Conservation (phyloP, 2,888 invertebrate genomes). For the Caenorhabditis angaria region DNA sequence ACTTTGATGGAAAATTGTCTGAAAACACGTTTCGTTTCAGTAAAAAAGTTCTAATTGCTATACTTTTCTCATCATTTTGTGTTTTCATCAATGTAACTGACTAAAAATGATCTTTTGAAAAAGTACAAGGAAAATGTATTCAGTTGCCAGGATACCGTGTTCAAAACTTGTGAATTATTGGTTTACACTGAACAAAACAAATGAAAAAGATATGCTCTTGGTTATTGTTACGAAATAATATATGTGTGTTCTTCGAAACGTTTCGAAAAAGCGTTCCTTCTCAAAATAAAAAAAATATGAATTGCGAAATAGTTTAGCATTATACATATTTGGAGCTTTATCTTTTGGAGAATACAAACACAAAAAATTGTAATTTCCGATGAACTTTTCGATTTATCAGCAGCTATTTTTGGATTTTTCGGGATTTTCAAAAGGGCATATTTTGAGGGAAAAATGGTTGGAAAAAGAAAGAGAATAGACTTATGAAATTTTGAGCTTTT, state of each 20-base stretch:
- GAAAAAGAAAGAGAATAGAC: too few relatives aligned
- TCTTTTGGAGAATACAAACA: too few relatives aligned
- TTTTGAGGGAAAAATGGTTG: too few relatives aligned
- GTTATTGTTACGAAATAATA: background rate
- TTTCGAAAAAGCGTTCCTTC: background rate
- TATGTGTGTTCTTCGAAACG: background rate
- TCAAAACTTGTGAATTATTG: background rate
- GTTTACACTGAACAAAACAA: too few relatives aligned
- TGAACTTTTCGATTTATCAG: background rate
- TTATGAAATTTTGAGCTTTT: too few relatives aligned
- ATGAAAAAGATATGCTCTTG: background rate
- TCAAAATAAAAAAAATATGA: too few relatives aligned
- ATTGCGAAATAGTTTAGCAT: background rate
- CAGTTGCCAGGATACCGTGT: background rate
- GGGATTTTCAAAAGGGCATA: too few relatives aligned
- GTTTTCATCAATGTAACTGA: too few relatives aligned
- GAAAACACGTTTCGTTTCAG: slow-evolving; percentile 1
- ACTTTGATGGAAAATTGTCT: slow-evolving; percentile 4
- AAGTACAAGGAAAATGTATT: background rate
- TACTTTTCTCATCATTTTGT: too few relatives aligned
- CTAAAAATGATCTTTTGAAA: slow-evolving; percentile 1
- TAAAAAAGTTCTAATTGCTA: background rate
- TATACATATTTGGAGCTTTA: too few relatives aligned
- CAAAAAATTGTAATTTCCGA: background rate
- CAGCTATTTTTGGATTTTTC: background rate